A percentile compares a stretch with the other conserved stretches of the same genome.
Evolutionary conservation across 1,140 invertebrate genomes (phyloP).

Genomic region (Archivesica marissinica): DNA sequence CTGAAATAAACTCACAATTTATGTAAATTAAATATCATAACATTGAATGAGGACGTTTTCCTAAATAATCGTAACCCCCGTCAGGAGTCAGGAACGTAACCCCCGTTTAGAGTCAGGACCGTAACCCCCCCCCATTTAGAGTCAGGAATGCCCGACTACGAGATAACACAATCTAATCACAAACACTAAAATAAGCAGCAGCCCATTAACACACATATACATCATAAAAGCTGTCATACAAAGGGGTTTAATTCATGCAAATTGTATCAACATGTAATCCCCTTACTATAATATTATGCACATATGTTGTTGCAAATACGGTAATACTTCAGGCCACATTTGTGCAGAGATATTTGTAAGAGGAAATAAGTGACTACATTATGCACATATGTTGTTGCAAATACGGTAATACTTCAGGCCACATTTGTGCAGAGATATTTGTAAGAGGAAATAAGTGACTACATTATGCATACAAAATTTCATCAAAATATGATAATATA

Average conservation of each 20-base stretch:
- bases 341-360: too few species aligned
- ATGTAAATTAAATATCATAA: neutral
- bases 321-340: neutral
- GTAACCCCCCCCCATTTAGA: neutral
- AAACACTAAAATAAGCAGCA: neutral
- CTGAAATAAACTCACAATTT: neutral
- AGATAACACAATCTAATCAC: neutral
- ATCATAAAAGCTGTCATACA: neutral
- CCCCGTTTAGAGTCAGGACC: slow-evolving; percentile 1
- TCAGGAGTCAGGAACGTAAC: neutral
- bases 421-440: too few species aligned
- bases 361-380: too few species aligned
- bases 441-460: too few species aligned
- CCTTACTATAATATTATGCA: neutral
- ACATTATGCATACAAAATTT: neutral
- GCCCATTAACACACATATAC: neutral
- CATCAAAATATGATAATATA: neutral
- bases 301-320: neutral
- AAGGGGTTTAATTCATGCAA: neutral
- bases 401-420: neutral
- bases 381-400: neutral
- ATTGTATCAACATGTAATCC: neutral
- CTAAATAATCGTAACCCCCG: neutral
- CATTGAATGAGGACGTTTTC: slow-evolving; percentile 4
- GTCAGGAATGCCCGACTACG: neutral